A percentile compares a stretch with the other conserved stretches of the same genome.
These are phyloP conservation scores for Tadarida brasiliensis DNA, from an alignment of 2,797 vertebrate genomes.

Conservation along the genomic window DNA sequence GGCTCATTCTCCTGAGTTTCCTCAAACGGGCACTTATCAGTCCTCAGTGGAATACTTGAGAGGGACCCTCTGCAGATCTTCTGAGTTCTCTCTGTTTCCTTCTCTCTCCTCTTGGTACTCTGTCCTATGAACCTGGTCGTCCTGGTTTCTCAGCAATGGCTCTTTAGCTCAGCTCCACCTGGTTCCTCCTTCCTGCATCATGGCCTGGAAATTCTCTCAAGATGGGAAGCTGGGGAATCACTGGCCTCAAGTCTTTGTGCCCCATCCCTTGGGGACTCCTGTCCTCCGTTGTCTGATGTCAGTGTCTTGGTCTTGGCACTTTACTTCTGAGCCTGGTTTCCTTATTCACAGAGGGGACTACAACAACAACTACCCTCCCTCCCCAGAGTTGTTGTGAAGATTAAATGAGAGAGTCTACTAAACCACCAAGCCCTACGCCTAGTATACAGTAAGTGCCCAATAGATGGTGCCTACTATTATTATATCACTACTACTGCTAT, in stretches of 20 bases:
- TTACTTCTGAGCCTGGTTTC: background rate
- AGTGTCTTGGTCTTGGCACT: background rate
- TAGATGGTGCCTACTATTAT: background rate
- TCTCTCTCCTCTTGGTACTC: background rate
- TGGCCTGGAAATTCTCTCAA: background rate
- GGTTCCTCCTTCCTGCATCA: background rate
- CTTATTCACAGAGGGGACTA: background rate
- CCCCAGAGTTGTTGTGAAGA: background rate
- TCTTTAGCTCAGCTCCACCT: background rate
- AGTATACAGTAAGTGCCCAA: background rate
- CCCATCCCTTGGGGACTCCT: background rate
- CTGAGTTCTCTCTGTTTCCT: background rate
- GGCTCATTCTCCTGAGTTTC: background rate
- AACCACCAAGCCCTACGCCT: background rate
- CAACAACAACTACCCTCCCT: background rate
- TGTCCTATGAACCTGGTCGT: background rate
- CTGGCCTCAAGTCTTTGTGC: background rate
- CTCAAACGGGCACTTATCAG: background rate
- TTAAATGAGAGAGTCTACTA: background rate
- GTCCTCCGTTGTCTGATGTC: background rate
- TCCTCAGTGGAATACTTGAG: background rate
- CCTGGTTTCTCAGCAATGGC: background rate
- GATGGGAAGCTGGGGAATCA: background rate
- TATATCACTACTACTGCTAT: rapidly evolving
- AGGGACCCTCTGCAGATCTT: background rate